Percentiles rank a stretch among this genome's conserved stretches.
Conservation (phyloP, 2,797 vertebrate genomes). For the Cyclopterus lumpus region DNA sequence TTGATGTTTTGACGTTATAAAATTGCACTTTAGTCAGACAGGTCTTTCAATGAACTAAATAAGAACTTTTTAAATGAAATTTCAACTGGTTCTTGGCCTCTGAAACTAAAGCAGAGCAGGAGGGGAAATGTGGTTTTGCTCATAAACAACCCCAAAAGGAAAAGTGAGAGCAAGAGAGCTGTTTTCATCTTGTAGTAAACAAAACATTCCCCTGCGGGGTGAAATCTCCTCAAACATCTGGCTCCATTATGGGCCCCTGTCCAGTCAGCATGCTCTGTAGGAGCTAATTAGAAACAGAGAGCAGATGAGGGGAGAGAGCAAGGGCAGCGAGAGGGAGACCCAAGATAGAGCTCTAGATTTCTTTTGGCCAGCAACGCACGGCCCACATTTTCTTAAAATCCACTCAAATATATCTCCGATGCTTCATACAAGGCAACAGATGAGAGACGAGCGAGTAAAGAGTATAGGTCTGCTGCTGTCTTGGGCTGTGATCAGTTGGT, state of each 20-base stretch:
- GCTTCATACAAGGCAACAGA: conserved; percentile 40
- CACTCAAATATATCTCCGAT: conserved; percentile 44
- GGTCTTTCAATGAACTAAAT: conserved; percentile 21
- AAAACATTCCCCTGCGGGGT: conserved; percentile 76
- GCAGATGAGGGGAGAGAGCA: conserved; percentile 75
- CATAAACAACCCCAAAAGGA: conserved; percentile 69
- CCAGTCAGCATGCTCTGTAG: conserved; percentile 75
- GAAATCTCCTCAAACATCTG: conserved; percentile 82
- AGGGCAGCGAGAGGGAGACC: conserved; percentile 69
- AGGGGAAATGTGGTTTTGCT: conserved; percentile 44
- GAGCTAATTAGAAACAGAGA: conserved; percentile 82
- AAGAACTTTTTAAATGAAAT: conserved; percentile 14
- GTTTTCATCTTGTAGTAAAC: conserved; percentile 83
- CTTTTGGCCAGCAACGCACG: conserved; percentile 49
- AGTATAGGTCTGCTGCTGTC: not conserved
- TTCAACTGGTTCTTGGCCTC: conserved; percentile 47
- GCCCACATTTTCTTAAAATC: conserved; percentile 68
- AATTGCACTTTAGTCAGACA: conserved; percentile 3
- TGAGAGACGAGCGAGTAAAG: conserved; percentile 16
- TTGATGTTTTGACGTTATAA: not conserved
- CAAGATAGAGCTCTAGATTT: conserved; percentile 61
- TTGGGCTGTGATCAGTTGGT: not conserved
- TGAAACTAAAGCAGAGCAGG: conserved; percentile 32
- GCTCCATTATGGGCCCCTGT: conserved; percentile 78
- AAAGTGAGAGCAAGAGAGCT: conserved; percentile 69